Evolutionary conservation across 2,797 vertebrate species (phyloP).

Genomic region (Chaetophractus vellerosus): DNA sequence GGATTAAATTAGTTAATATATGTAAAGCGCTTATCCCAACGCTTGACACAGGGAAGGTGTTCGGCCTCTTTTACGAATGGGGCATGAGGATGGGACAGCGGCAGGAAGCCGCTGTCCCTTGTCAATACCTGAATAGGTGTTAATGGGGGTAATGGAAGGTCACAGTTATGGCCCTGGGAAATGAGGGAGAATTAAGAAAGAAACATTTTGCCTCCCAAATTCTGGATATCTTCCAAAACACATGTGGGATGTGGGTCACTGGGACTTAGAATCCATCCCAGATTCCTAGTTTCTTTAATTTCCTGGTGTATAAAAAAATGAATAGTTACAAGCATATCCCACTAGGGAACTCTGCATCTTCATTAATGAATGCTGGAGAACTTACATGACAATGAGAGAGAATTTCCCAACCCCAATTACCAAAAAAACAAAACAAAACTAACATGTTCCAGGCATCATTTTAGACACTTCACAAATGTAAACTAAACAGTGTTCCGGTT

Average conservation of each 20-base stretch:
- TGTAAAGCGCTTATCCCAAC: not conserved
- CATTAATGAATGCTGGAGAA: not conserved
- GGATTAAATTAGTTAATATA: not conserved
- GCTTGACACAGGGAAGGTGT: not conserved
- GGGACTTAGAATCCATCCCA: not conserved
- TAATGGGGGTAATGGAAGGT: not conserved
- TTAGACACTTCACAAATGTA: not conserved
- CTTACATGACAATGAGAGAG: not conserved
- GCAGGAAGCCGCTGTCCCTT: not conserved
- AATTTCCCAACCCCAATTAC: not conserved
- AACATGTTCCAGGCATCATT: not conserved
- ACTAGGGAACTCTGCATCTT: not conserved
- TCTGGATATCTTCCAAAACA: conserved; percentile 18
- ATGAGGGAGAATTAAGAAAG: not conserved
- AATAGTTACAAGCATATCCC: not conserved
- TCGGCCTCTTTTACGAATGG: not conserved
- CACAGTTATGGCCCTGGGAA: not conserved
- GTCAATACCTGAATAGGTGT: not conserved
- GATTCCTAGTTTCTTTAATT: not conserved
- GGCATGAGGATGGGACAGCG: not conserved
- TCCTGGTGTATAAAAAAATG: conserved; percentile 43
- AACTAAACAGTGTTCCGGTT: not conserved
- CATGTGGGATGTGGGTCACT: not conserved
- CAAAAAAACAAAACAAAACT: not conserved
- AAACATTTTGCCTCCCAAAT: not conserved